Evolutionary conservation across 2,888 invertebrate genomes (phyloP), one percentile per base, ranked within the genome.

Genomic region (Tetheella fluctuosa): DNA sequence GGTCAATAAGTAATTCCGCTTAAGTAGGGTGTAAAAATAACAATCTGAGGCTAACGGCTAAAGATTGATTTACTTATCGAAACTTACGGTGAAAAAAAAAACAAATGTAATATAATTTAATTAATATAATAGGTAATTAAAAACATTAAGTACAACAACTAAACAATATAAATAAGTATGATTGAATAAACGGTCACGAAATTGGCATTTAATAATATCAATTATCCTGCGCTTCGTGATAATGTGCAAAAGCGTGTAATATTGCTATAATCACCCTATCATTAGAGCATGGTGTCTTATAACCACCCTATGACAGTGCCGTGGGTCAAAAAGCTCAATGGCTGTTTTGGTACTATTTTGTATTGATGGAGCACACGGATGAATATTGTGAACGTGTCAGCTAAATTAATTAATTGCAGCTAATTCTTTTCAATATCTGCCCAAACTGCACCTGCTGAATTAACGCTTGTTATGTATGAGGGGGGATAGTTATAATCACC

Each of bases 201-300:
- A 57, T n/a, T 48, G 20, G 10, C 48, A 20, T 20, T 6, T 10
- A 48, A 48, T 42, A 42, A 25, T 48, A 57, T 58, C 60, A 63
- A 63, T 63, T 63, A 63, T 63, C 23, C 17, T 15, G n/a, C 56
- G 42, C 23, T 25, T 59, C 59, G 34, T 17, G 23, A 52, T 37
- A 54, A 54, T 55, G 52, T 39, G 25, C 57, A 59, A 30, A 34
- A 23, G 63, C 66, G 63, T 62, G 59, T 66, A 66, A 66, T 70
- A 30, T 20, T 30, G 30, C 30, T 69, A 64, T 67, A 64, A 67
- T 67, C 61, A 64, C 63, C 69, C 65, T 54, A 62, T 62, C 61
- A 62, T 67, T 67, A 67, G 57, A 54, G 60, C 54, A 59, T 30
- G 52, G 39, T 63, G 62, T 42, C 17, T 34, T 34, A 13, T n/a